These are phyloP conservation scores for Hipparchia semele DNA, from an alignment of 2,888 invertebrate genomes.

Conservation along the genomic window DNA sequence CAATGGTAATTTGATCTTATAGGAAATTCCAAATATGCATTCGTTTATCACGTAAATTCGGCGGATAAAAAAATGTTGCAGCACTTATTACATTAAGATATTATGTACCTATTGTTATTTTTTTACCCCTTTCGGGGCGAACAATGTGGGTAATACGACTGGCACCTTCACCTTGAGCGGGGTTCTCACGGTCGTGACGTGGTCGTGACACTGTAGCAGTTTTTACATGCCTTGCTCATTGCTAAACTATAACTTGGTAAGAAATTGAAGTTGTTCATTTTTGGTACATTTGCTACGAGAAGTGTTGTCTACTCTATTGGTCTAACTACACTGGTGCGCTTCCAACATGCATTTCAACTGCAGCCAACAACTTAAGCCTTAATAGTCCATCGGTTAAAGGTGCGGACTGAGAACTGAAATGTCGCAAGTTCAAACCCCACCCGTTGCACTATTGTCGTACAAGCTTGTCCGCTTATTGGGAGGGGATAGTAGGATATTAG, in stretches of 20 bases:
- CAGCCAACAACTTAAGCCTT: no score
- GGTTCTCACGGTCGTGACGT: conserved; percentile 59
- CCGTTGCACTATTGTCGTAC: no score
- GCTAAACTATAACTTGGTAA: conserved; percentile 23
- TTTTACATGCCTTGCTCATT: conserved; percentile 40
- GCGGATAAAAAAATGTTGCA: not conserved
- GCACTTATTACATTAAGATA: conserved; percentile 9
- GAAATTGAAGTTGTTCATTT: conserved; percentile 12
- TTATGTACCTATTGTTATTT: conserved; percentile 28
- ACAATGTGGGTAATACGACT: conserved; percentile 36
- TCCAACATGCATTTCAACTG: no score
- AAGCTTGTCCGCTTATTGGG: no score
- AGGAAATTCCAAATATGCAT: conserved; percentile 1
- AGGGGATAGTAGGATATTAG: no score
- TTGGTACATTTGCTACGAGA: conserved; percentile 1
- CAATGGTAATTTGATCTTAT: not conserved
- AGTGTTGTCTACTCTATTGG: not conserved
- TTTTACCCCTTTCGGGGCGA: conserved; percentile 27
- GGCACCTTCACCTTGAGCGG: conserved; percentile 52
- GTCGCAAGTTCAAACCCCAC: no score
- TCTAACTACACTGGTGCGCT: no score
- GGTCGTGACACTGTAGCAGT: conserved; percentile 50
- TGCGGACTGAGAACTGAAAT: no score
- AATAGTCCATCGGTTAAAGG: no score
- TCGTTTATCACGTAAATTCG: not conserved